Percentiles rank a stretch among this genome's conserved stretches.
Conservation (phyloP, 2,113 vertebrate genomes). For the Euleptes europaea region DNA sequence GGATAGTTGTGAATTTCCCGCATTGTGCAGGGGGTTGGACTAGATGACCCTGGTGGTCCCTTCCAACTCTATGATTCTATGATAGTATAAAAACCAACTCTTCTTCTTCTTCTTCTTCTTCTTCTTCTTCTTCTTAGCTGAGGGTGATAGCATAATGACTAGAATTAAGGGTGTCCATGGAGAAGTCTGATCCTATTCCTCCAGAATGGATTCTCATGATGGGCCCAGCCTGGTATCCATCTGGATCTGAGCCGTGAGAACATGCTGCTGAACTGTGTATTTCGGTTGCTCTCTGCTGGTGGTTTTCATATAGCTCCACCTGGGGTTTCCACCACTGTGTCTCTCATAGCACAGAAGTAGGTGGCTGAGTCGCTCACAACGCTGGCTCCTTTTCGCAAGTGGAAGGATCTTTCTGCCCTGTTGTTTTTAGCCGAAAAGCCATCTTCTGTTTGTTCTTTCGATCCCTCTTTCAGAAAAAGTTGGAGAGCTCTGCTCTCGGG, state of each 20-base stretch:
- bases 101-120: no score
- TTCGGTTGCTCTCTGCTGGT: background rate
- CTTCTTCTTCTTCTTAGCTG: no score
- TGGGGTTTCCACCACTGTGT: background rate
- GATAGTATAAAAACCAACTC: no score
- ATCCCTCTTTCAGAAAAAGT: background rate
- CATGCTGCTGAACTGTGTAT: background rate
- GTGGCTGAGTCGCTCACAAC: background rate
- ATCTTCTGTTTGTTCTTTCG: no score
- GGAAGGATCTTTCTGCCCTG: background rate
- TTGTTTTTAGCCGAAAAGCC: conserved; percentile 4
- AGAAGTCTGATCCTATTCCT: no score
- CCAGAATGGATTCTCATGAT: no score
- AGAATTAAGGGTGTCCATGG: no score
- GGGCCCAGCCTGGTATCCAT: background rate
- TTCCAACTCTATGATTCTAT: no score
- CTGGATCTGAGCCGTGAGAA: background rate
- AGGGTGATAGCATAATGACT: no score
- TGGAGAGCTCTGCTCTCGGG: background rate
- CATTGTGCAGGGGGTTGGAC: no score
- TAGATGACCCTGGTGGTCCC: no score
- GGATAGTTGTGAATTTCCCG: no score
- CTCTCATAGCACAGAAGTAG: conserved; percentile 44
- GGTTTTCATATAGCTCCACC: conserved; percentile 3
- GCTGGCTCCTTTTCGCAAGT: background rate